Evolutionary conservation across 2,888 invertebrate species (phyloP).

Genomic region (Tetragonula carbonaria): DNA sequence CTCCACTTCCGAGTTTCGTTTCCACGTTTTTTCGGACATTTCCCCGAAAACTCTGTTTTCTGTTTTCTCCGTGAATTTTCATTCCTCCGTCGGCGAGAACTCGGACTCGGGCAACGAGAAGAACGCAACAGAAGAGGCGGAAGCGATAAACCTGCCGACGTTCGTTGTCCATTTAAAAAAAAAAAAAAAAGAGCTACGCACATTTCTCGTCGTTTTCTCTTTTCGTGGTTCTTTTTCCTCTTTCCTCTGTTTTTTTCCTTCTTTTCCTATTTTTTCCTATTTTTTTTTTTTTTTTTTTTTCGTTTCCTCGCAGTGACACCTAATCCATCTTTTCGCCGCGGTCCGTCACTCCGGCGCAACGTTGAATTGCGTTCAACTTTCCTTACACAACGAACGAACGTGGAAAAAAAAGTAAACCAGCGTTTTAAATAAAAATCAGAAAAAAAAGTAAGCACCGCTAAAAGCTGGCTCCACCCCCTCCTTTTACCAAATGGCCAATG

Average conservation of each 20-base stretch:
- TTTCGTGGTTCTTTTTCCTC: too few relatives aligned
- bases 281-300: neutral
- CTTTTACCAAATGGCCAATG: constrained; percentile 83
- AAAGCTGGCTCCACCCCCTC: constrained; percentile 84
- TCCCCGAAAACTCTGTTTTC: neutral
- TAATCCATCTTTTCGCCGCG: constrained; percentile 37
- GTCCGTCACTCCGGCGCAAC: constrained; percentile 44
- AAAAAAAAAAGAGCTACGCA: constrained; percentile 31
- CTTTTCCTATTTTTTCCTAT: neutral
- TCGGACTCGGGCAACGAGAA: constrained; percentile 71
- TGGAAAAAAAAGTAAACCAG: constrained; percentile 77
- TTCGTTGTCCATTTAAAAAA: constrained; percentile 55
- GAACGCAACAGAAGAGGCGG: constrained; percentile 77
- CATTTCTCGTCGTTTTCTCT: constrained; percentile 20
- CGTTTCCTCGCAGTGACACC: constrained; percentile 5
- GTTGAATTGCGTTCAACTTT: constrained; percentile 49
- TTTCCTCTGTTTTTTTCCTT: neutral
- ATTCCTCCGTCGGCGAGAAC: constrained; percentile 42
- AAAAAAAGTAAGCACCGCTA: constrained; percentile 81
- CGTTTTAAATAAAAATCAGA: constrained; percentile 75
- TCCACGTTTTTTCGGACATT: constrained; percentile 29
- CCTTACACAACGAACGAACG: constrained; percentile 74
- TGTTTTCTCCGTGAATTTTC: constrained; percentile 38
- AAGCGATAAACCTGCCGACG: constrained; percentile 76
- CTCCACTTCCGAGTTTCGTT: constrained; percentile 26